phyloP scores from a whole-genome alignment of 2,888 invertebrate species.

The Chalcosyrphus nemorum region DNA sequence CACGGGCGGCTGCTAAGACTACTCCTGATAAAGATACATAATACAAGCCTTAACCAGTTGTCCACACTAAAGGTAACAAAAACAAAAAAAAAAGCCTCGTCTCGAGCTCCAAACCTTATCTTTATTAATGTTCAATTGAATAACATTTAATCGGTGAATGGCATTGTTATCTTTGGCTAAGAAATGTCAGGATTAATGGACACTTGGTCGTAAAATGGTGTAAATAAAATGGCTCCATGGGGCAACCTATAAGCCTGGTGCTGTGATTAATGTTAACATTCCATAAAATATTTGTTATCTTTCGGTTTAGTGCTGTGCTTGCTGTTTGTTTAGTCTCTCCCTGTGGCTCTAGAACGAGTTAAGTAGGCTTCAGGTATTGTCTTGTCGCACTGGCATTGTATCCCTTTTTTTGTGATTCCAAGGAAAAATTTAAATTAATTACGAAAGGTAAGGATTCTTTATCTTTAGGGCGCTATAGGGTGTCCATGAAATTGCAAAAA shows the following conservation, averaged over 20 bases:
- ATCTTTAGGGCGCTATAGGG: not conserved
- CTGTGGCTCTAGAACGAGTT: not conserved
- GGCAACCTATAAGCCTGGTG: constrained; percentile 28
- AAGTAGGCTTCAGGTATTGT: constrained; percentile 24
- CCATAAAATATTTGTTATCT: constrained; percentile 40
- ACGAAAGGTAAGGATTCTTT: constrained; percentile 5
- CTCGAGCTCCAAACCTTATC: constrained; percentile 41
- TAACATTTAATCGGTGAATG: constrained; percentile 70
- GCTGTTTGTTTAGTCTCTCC: constrained; percentile 8
- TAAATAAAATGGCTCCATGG: constrained; percentile 65
- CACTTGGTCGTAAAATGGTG: constrained; percentile 60
- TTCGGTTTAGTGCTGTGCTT: constrained; percentile 8
- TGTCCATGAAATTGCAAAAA: not conserved
- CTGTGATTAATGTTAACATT: constrained; percentile 67
- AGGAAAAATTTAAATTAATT: constrained; percentile 39
- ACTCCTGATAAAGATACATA: constrained; percentile 1
- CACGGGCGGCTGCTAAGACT: not conserved
- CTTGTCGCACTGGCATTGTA: constrained; percentile 17
- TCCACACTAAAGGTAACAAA: no score
- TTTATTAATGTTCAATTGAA: constrained; percentile 72
- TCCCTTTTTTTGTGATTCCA: constrained; percentile 20
- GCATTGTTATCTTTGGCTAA: constrained; percentile 66
- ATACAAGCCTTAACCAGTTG: not conserved
- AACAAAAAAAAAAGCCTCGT: constrained; percentile 4
- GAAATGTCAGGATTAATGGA: constrained; percentile 71